phyloP scores from a whole-genome alignment of 2,797 vertebrate species.

The Arnoldichthys spilopterus region DNA sequence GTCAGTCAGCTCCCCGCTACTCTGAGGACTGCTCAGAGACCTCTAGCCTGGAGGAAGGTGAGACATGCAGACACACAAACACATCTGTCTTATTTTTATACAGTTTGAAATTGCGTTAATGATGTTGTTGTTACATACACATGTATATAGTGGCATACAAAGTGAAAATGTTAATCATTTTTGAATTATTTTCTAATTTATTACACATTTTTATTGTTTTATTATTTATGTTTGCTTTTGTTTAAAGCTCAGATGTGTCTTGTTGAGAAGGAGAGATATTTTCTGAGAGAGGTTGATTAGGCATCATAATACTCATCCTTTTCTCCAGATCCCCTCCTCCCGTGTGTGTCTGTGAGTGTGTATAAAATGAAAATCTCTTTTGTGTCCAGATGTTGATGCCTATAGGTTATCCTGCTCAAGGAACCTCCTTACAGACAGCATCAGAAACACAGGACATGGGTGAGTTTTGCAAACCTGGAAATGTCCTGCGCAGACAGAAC shows the following conservation, averaged over 20 bases:
- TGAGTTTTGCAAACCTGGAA: not conserved
- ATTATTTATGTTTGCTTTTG: not conserved
- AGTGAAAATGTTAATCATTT: too few relatives aligned
- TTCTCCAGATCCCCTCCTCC: too few relatives aligned
- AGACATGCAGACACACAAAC: slow-evolving; percentile 28
- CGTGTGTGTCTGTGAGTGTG: not conserved
- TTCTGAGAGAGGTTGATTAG: not conserved
- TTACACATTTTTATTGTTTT: too few relatives aligned
- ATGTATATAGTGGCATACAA: too few relatives aligned
- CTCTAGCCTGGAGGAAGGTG: slow-evolving; percentile 89
- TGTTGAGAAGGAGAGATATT: not conserved
- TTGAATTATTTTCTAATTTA: too few relatives aligned
- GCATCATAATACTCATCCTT: too few relatives aligned
- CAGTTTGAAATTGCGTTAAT: too few relatives aligned
- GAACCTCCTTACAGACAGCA: slow-evolving; percentile 8
- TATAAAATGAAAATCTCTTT: not conserved
- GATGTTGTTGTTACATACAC: too few relatives aligned
- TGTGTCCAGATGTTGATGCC: slow-evolving; percentile 47
- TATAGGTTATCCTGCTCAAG: slow-evolving; percentile 30
- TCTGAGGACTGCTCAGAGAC: slow-evolving; percentile 88
- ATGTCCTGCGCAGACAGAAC: not conserved
- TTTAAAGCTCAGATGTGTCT: not conserved
- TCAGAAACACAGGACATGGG: slow-evolving; percentile 7
- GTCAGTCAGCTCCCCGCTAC: slow-evolving; percentile 48
- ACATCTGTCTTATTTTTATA: not conserved